Base-by-base conservation (phyloP, 2,113 vertebrate genomes). In the Hylia prasina region DNA sequence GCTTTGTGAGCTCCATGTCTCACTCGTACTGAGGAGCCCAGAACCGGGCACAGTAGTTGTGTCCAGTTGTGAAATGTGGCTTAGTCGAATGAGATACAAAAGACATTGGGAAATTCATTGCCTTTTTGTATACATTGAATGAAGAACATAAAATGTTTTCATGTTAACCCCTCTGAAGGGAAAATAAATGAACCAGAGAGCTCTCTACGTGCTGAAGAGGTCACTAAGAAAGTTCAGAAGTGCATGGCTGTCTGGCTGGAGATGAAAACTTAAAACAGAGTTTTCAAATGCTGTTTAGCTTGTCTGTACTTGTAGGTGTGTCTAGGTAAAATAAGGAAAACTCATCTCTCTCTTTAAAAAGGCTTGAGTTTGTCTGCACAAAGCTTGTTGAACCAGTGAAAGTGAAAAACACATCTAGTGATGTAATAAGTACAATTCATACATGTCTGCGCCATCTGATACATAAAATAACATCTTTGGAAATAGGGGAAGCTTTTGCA, bases 151-250 rank as follows among this genome's bases (percentile, higher is more conserved):
- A 25, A 0, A 6, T 31, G 2, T 70, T 17, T 77, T 33, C 39
- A 1, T 10, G 2, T 24, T 44, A 53, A 31, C 2, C 2, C 13
- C 56, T 37, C 53, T 27, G n/a, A 88, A 56, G 25, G 27, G 15
- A 30, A 56, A 69, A 66, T 4, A 47, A 60, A n/a, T 3, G 6
- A 56, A 39, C 6, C 18, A 28, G 13, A 30, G 45, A 15, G 28
- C 28, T 73, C 27, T 76, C 13, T n/a, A 0, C 0, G 2, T 39
- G 47, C 65, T 3, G 2, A 8, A 28, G 14, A 18, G 10, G 13
- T 44, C 18, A 0, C 35, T 42, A 7, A 48, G 10, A 7, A 0
- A 3, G 5, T 40, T 73, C 15, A 33, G 3, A 40, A 47, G 7
- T 7, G 9, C 5, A 0, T 9, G 37, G 15, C n/a, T 51, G 27